A percentile compares a stretch with the other conserved stretches of the same genome.
Conservation (phyloP, 2,797 vertebrate species). For the Buphagus erythrorhynchus region DNA sequence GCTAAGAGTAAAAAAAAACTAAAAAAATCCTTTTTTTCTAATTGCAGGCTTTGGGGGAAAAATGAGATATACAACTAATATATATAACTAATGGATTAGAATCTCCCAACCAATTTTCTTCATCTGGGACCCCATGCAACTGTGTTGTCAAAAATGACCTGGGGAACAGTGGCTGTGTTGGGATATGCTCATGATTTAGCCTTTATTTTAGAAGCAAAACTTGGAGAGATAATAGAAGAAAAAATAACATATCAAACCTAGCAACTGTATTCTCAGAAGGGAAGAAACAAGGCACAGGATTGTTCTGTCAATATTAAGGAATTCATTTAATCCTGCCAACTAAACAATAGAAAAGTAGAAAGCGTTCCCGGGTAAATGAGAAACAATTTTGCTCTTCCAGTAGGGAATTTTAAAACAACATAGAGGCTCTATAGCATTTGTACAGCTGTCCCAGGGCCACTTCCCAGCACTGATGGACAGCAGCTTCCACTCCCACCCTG, state of each 20-base stretch:
- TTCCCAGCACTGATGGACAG: not conserved
- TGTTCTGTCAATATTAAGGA: conserved; percentile 20
- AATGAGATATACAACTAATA: not conserved
- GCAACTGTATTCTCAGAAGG: not conserved
- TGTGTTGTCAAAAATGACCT: not conserved
- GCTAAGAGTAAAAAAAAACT: not conserved
- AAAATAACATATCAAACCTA: not conserved
- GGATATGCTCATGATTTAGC: not conserved
- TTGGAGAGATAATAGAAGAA: not conserved
- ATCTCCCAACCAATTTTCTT: not conserved
- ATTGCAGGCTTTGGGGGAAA: not conserved
- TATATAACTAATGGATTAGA: not conserved
- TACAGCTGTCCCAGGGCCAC: not conserved
- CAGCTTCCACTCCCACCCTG: not conserved
- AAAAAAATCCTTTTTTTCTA: rapidly evolving
- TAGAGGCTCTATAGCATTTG: not conserved
- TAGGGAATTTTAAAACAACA: not conserved
- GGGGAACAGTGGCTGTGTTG: not conserved
- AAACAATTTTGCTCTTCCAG: not conserved
- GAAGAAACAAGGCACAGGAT: not conserved
- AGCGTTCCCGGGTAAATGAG: not conserved
- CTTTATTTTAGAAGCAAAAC: not conserved
- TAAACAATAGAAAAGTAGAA: conserved; percentile 9
- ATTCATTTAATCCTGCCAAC: conserved; percentile 10
- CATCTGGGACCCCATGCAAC: rapidly evolving